These are phyloP conservation scores for Falco peregrinus DNA, from an alignment of 2,797 vertebrate species.

Conservation along the genomic window DNA sequence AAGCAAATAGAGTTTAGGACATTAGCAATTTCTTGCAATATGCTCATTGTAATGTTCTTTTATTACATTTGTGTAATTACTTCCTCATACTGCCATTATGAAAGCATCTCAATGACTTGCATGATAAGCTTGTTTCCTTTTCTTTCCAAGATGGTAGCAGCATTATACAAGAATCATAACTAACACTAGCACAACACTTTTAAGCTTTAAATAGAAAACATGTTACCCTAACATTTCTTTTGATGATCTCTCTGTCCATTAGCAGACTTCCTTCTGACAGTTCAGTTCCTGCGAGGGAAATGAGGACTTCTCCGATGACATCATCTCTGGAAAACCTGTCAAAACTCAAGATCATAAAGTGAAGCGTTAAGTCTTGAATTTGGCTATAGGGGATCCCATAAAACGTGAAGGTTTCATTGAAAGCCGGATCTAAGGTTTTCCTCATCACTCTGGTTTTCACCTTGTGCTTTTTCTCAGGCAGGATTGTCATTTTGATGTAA, in stretches of 20 bases:
- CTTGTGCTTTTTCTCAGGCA: slow-evolving; percentile 97
- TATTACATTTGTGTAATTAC: neutral
- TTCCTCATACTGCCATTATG: neutral
- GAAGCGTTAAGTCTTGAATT: slow-evolving; percentile 89
- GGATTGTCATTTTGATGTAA: slow-evolving; percentile 96
- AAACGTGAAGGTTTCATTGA: slow-evolving; percentile 97
- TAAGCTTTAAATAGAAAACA: slow-evolving; percentile 28
- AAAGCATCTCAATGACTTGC: neutral
- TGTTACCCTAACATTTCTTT: slow-evolving; percentile 93
- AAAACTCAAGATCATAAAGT: slow-evolving; percentile 96
- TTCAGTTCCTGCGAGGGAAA: slow-evolving; percentile 90
- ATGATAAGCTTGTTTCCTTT: neutral
- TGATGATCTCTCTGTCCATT: slow-evolving; percentile 96
- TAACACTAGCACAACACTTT: neutral
- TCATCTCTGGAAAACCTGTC: slow-evolving; percentile 97
- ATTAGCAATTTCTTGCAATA: neutral
- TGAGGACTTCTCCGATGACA: slow-evolving; percentile 93
- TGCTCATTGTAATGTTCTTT: neutral
- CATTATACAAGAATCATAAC: neutral
- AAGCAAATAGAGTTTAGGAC: neutral
- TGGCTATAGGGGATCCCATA: slow-evolving; percentile 92
- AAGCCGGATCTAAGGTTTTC: slow-evolving; percentile 96
- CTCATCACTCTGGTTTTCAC: slow-evolving; percentile 97
- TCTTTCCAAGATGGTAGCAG: neutral
- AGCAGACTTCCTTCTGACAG: slow-evolving; percentile 88